Evolutionary conservation across 2,113 vertebrate genomes (phyloP).

Genomic region (Globicephala melas): DNA sequence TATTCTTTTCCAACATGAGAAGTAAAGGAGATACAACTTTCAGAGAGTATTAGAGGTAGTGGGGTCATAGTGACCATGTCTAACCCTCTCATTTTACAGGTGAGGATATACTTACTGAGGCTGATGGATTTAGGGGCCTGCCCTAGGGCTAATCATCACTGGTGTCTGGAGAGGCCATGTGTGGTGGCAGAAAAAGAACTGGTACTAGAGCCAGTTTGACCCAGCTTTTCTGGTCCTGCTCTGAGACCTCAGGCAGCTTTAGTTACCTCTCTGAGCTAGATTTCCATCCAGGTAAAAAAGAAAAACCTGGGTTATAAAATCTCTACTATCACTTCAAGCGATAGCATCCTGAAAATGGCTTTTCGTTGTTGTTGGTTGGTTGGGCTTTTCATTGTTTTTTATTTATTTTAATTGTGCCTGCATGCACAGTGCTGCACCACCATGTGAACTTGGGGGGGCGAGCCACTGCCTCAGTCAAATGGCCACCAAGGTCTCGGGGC

Average conservation of each 20-base stretch:
- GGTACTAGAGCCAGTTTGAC: neutral
- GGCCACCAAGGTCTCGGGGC: neutral
- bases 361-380: neutral
- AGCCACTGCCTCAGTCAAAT: neutral
- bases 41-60: neutral
- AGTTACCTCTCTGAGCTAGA: neutral
- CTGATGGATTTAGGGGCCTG: neutral
- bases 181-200: neutral
- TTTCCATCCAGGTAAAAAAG: neutral
- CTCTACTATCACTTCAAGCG: neutral
- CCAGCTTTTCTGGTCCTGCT: neutral
- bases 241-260: neutral
- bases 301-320: neutral
- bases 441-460: no score
- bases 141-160: neutral
- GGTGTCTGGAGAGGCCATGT: neutral
- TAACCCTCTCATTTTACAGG: neutral
- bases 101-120: neutral
- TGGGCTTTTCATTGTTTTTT: neutral
- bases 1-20: neutral
- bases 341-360: neutral
- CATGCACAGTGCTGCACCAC: accelerated
- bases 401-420: neutral
- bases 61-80: neutral
- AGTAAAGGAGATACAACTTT: neutral